Evolutionary conservation across 2,113 vertebrate genomes (phyloP).

Genomic region (Chaenogobius annularis): DNA sequence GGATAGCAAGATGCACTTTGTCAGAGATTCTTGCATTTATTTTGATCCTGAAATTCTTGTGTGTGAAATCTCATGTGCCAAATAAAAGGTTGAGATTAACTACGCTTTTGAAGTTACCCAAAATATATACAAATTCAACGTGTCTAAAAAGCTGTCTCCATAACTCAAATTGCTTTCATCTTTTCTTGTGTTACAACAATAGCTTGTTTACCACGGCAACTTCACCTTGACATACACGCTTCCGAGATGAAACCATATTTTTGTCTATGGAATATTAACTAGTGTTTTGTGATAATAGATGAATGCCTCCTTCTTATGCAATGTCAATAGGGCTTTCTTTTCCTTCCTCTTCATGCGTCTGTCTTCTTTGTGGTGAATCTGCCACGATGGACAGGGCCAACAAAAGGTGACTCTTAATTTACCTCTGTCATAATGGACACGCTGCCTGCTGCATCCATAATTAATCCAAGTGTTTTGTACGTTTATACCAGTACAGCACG

Average conservation of each 20-base stretch:
- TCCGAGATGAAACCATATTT: neutral
- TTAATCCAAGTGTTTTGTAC: constrained; percentile 56
- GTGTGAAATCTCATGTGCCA: neutral
- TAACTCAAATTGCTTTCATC: neutral
- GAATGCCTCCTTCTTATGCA: constrained; percentile 31
- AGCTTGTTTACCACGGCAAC: neutral
- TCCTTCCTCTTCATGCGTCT: neutral
- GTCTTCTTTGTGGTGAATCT: constrained; percentile 15
- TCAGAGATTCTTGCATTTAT: neutral
- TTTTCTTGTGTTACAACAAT: neutral
- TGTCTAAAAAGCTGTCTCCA: neutral
- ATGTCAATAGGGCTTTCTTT: constrained; percentile 26
- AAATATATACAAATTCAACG: neutral
- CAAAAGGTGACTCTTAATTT: constrained; percentile 61
- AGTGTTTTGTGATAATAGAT: constrained; percentile 15
- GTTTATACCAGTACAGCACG: constrained; percentile 37
- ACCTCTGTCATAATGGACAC: constrained; percentile 49
- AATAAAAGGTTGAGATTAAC: neutral
- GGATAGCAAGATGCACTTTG: neutral
- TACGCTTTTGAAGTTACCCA: neutral
- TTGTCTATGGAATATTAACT: constrained; percentile 1
- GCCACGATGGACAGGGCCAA: constrained; percentile 29
- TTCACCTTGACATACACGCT: neutral
- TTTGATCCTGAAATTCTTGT: neutral
- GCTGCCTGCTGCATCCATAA: constrained; percentile 67